Conservation (phyloP, 2,797 vertebrate genomes). For the Psittacula derbiana region DNA sequence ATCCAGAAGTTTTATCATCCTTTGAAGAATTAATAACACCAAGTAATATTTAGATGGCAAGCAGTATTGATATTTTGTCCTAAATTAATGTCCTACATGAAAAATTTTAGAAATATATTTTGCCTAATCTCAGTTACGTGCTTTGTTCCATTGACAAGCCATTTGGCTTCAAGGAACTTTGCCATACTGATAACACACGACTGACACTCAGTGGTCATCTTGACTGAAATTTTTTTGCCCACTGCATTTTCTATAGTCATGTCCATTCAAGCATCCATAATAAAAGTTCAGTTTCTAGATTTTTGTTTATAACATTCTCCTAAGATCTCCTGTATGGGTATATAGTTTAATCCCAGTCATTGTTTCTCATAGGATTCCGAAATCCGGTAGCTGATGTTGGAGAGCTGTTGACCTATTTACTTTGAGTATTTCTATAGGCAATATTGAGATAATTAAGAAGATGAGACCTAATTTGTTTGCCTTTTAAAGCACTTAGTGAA, state of each 20-base stretch:
- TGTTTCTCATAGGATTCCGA: slow-evolving; percentile 47
- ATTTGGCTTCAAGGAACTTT: not conserved
- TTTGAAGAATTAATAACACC: not conserved
- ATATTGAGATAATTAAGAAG: slow-evolving; percentile 26
- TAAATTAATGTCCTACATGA: not conserved
- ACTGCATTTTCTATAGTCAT: not conserved
- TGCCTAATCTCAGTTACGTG: not conserved
- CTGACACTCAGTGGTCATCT: not conserved
- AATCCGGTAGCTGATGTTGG: not conserved
- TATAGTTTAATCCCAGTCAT: not conserved
- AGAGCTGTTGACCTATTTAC: slow-evolving; percentile 10
- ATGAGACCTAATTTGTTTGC: not conserved
- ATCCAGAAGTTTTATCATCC: not conserved
- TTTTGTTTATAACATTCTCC: slow-evolving; percentile 29
- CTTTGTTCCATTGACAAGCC: not conserved
- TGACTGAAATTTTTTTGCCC: slow-evolving; percentile 5
- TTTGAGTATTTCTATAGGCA: slow-evolving; percentile 24
- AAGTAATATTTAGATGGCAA: not conserved
- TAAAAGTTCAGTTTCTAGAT: slow-evolving; percentile 48
- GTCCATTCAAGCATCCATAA: slow-evolving; percentile 33
- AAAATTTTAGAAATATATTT: not conserved
- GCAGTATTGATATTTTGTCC: not conserved
- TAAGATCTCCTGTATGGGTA: not conserved
- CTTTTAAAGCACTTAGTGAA: not conserved
- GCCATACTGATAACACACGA: not conserved